Evolutionary conservation across 2,888 invertebrate genomes (phyloP).

Genomic region (Idaea biselata): DNA sequence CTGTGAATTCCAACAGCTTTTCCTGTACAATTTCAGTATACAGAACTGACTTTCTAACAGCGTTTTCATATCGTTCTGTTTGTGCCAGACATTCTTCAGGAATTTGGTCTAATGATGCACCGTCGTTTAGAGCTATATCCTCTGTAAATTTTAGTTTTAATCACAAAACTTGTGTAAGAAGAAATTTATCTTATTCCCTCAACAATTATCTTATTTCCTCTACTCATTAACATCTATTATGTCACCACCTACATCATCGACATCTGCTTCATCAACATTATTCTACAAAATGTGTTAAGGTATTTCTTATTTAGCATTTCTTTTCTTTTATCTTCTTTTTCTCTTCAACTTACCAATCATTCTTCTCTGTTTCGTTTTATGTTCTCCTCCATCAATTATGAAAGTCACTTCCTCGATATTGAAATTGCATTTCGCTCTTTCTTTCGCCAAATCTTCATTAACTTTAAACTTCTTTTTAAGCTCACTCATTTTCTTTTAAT

Average conservation of each 20-base stretch:
- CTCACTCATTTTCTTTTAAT: constrained; percentile 31
- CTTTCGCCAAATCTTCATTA: constrained; percentile 85
- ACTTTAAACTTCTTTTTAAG: constrained; percentile 43
- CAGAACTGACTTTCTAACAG: constrained; percentile 85
- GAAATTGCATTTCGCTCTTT: constrained; percentile 86
- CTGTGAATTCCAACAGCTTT: constrained; percentile 83
- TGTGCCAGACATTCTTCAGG: constrained; percentile 88
- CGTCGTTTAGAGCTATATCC: constrained; percentile 67
- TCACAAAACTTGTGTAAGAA: too few relatives aligned
- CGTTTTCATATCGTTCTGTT: constrained; percentile 89
- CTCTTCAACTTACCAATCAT: constrained; percentile 53
- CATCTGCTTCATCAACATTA: too few relatives aligned
- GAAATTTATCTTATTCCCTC: too few relatives aligned
- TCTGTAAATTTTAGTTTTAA: constrained; percentile 50
- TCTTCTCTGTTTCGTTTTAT: constrained; percentile 84
- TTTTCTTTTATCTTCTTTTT: neutral
- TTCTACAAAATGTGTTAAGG: too few relatives aligned
- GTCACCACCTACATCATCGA: too few relatives aligned
- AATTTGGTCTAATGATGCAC: constrained; percentile 80
- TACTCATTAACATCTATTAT: too few relatives aligned
- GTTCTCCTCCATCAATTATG: constrained; percentile 86
- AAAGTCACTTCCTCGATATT: constrained; percentile 86
- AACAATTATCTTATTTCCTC: too few relatives aligned
- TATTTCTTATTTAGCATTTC: neutral
- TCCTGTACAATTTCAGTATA: constrained; percentile 84